A percentile compares a stretch with the other conserved stretches of the same genome.
Evolutionary conservation across 2,113 vertebrate species (phyloP).

Genomic region (Merops nubicus): DNA sequence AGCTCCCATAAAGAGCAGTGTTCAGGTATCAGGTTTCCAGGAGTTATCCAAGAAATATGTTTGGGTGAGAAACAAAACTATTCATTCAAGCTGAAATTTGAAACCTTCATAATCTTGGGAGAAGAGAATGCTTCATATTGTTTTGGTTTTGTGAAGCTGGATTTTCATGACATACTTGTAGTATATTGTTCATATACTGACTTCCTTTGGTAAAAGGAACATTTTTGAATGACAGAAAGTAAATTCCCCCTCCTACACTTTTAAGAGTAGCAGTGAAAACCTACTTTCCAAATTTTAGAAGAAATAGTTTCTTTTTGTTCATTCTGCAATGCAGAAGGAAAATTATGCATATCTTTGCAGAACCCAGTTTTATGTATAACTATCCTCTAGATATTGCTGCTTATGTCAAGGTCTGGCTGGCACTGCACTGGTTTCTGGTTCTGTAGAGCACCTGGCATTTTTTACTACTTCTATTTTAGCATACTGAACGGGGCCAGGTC

Average conservation of each 20-base stretch:
- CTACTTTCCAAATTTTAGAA: neutral
- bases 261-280: neutral
- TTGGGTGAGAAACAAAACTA: slow-evolving; percentile 23
- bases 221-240: neutral
- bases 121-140: slow-evolving; percentile 30
- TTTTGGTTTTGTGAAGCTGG: neutral
- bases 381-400: neutral
- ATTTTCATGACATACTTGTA: neutral
- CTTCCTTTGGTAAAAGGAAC: neutral
- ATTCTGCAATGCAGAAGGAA: neutral
- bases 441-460: neutral
- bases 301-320: neutral
- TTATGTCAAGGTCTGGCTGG: neutral
- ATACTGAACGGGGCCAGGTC: neutral
- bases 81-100: slow-evolving; percentile 32
- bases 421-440: neutral
- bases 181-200: neutral
- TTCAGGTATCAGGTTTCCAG: slow-evolving; percentile 31
- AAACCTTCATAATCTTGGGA: neutral
- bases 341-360: neutral
- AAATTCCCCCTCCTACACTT: neutral
- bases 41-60: slow-evolving; percentile 11
- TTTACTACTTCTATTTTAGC: neutral
- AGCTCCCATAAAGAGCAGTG: neutral
- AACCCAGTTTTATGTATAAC: neutral